Conservation (phyloP, 2,797 vertebrate species). For the Pangasius mekongensis region DNA sequence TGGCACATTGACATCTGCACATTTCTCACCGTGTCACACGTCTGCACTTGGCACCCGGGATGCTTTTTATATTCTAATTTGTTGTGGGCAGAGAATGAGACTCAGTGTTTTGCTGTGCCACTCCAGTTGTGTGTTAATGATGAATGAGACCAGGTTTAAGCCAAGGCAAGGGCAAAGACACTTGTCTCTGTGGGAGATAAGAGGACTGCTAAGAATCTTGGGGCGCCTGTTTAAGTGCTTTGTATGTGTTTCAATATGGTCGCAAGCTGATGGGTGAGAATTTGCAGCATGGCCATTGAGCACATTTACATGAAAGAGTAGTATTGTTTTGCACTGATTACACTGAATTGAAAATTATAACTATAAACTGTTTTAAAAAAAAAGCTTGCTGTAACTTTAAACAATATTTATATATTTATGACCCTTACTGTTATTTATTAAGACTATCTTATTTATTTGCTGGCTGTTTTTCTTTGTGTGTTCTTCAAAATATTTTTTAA, state of each 20-base stretch:
- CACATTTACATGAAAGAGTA: slow-evolving; percentile 46
- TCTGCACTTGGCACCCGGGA: slow-evolving; percentile 49
- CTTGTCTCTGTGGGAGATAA: slow-evolving; percentile 57
- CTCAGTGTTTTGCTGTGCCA: slow-evolving; percentile 61
- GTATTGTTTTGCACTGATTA: slow-evolving; percentile 48
- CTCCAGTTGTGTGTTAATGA: slow-evolving; percentile 56
- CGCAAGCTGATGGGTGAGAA: slow-evolving; percentile 11
- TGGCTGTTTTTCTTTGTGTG: slow-evolving; percentile 10
- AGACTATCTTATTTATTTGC: slow-evolving; percentile 35
- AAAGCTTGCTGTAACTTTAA: neutral
- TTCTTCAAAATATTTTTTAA: neutral
- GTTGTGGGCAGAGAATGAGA: slow-evolving; percentile 68
- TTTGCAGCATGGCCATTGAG: slow-evolving; percentile 11
- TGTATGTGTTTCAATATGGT: slow-evolving; percentile 9
- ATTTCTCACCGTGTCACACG: slow-evolving; percentile 72
- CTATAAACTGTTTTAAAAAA: slow-evolving; percentile 7
- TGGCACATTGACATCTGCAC: slow-evolving; percentile 70
- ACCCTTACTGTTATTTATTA: slow-evolving; percentile 4
- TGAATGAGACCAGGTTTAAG: slow-evolving; percentile 50
- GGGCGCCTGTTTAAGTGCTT: slow-evolving; percentile 30
- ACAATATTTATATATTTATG: slow-evolving; percentile 46
- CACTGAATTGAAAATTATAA: neutral
- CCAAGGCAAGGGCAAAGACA: slow-evolving; percentile 55
- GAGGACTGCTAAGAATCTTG: slow-evolving; percentile 37
- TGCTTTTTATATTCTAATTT: slow-evolving; percentile 78